Conservation (phyloP, 92 coral and sea anemone species). For the Siderastrea radians region DNA sequence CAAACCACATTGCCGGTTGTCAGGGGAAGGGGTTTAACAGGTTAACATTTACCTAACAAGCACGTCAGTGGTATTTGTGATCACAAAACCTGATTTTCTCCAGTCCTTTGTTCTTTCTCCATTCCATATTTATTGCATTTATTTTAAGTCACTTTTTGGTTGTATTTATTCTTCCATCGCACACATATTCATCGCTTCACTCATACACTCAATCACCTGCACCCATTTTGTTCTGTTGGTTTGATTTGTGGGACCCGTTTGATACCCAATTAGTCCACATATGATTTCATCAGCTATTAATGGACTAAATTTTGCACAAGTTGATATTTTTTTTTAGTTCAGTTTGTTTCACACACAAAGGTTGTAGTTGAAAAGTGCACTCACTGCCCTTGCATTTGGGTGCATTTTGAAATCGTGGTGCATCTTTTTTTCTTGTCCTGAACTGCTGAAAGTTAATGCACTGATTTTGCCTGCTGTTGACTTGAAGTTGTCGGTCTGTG, state of each 20-base stretch:
- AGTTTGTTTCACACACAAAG: constrained; percentile 7
- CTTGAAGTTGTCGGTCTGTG: neutral
- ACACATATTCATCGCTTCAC: neutral
- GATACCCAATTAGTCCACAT: constrained; percentile 33
- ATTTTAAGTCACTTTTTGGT: neutral
- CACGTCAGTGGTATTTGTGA: neutral
- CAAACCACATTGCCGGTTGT: neutral
- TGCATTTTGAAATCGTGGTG: neutral
- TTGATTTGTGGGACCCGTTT: constrained; percentile 12
- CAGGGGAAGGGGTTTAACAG: neutral
- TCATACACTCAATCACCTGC: neutral
- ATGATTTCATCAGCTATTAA: constrained; percentile 40
- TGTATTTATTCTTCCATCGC: neutral
- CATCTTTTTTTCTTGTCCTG: too few species aligned
- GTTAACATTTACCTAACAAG: neutral
- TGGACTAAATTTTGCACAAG: constrained; percentile 15
- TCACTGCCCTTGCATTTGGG: neutral
- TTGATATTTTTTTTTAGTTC: constrained; percentile 5
- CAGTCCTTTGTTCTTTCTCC: neutral
- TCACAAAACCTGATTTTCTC: neutral
- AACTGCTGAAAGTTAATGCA: neutral
- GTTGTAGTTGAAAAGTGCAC: constrained; percentile 18
- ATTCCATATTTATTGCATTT: neutral
- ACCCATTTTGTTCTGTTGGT: constrained; percentile 10
- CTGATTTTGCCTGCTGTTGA: neutral